Evolutionary conservation across 92 coral and sea anemone species (phyloP).

Genomic region (Actinernus sp.): DNA sequence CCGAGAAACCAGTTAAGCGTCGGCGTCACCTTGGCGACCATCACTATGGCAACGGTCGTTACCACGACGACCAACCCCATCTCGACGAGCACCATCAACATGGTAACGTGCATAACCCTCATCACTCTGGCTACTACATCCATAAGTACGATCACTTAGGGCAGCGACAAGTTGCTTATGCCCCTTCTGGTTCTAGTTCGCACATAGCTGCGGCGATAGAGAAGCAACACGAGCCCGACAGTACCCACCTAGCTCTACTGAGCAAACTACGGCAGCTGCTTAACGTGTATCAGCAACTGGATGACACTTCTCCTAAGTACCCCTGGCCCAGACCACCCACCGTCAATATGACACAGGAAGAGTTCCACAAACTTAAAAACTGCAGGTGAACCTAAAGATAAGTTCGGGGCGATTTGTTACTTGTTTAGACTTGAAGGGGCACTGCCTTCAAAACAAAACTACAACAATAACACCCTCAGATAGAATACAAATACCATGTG

Average conservation of each 20-base stretch:
- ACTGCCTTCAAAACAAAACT: no score
- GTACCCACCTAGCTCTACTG: constrained; percentile 42
- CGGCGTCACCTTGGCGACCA: constrained; percentile 48
- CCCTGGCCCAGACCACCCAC: constrained; percentile 85
- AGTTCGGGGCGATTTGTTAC: no score
- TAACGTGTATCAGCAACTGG: constrained; percentile 75
- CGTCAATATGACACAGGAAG: constrained; percentile 64
- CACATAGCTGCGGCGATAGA: constrained; percentile 30
- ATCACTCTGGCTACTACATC: constrained; percentile 42
- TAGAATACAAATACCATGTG: no score
- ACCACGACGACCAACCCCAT: constrained; percentile 49
- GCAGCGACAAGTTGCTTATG: constrained; percentile 23
- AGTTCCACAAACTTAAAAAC: constrained; percentile 68
- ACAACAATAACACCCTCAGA: no score
- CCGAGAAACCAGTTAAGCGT: constrained; percentile 44
- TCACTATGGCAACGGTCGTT: constrained; percentile 24
- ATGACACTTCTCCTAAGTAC: constrained; percentile 63
- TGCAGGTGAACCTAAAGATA: constrained; percentile 50
- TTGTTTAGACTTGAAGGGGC: no score
- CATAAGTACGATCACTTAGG: constrained; percentile 46
- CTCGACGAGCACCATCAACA: constrained; percentile 49
- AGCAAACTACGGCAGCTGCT: constrained; percentile 66
- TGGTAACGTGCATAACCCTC: neutral
- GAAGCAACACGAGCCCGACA: constrained; percentile 38
- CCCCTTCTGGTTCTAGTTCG: constrained; percentile 6